Conservation (phyloP, 2,113 vertebrate genomes). For the Manacus vitellinus region DNA sequence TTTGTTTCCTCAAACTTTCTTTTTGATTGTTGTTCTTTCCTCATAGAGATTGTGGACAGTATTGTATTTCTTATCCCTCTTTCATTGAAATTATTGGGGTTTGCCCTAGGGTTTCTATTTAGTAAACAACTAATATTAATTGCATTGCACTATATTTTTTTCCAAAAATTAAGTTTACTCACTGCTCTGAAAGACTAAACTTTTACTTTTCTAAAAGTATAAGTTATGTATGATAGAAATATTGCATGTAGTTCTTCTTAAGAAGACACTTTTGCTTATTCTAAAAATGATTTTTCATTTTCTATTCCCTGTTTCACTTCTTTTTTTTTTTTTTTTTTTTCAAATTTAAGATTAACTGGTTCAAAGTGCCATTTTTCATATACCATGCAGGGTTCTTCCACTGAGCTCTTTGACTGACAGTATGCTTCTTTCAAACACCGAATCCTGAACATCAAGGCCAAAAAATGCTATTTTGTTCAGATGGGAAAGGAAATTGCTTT, state of each 20-base stretch:
- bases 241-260: neutral
- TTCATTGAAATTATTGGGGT: neutral
- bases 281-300: neutral
- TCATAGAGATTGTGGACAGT: neutral
- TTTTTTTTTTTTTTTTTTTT: fast-evolving
- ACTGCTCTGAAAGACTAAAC: neutral
- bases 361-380: neutral
- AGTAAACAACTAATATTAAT: neutral
- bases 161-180: neutral
- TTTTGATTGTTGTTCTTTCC: neutral
- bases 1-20: neutral
- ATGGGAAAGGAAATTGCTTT: conserved; percentile 69
- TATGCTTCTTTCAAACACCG: neutral
- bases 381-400: neutral
- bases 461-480: conserved; percentile 48
- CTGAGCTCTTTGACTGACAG: neutral
- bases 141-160: neutral
- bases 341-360: neutral
- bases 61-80: neutral
- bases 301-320: neutral
- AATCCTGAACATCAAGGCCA: conserved; percentile 37
- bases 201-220: neutral
- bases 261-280: neutral
- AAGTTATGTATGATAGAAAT: neutral
- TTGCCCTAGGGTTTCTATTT: neutral